These are phyloP conservation scores for Amblyjoppa fuscipennis DNA, from an alignment of 2,888 invertebrate species.

Conservation along the genomic window DNA sequence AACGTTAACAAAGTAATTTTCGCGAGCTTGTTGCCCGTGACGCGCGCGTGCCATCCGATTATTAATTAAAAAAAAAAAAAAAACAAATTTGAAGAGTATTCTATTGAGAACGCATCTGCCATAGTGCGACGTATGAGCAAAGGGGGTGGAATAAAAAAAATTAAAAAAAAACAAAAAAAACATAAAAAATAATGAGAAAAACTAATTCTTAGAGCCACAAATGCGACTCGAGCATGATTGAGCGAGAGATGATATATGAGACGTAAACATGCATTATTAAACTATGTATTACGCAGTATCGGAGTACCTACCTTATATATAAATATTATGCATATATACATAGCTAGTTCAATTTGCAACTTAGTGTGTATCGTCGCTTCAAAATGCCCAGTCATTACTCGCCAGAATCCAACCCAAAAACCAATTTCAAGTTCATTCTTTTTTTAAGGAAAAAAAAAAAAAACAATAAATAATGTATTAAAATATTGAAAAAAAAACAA, in stretches of 20 bases:
- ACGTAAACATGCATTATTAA: slow-evolving; percentile 78
- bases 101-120: slow-evolving; percentile 67
- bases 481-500: slow-evolving; percentile 71
- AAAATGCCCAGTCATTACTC: slow-evolving; percentile 84
- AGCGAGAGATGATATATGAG: slow-evolving; percentile 65
- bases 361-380: slow-evolving; percentile 84
- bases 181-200: slow-evolving; percentile 52
- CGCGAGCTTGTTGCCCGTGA: slow-evolving; percentile 65
- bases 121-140: slow-evolving; percentile 58
- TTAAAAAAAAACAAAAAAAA: slow-evolving; percentile 45
- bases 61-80: slow-evolving; percentile 54
- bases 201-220: slow-evolving; percentile 62
- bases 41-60: slow-evolving; percentile 69
- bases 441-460: slow-evolving; percentile 81
- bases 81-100: slow-evolving; percentile 55
- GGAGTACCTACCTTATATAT: slow-evolving; percentile 82
- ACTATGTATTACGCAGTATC: slow-evolving; percentile 79
- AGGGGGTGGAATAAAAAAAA: slow-evolving; percentile 39
- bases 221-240: slow-evolving; percentile 66
- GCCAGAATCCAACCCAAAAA: slow-evolving; percentile 81
- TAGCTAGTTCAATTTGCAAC: slow-evolving; percentile 84
- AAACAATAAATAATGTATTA: slow-evolving; percentile 83
- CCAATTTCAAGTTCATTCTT: slow-evolving; percentile 84
- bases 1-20: slow-evolving; percentile 35
- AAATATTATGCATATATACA: slow-evolving; percentile 79